phyloP scores from a whole-genome alignment of 2,797 vertebrate genomes.

The Megaceryle alcyon region DNA sequence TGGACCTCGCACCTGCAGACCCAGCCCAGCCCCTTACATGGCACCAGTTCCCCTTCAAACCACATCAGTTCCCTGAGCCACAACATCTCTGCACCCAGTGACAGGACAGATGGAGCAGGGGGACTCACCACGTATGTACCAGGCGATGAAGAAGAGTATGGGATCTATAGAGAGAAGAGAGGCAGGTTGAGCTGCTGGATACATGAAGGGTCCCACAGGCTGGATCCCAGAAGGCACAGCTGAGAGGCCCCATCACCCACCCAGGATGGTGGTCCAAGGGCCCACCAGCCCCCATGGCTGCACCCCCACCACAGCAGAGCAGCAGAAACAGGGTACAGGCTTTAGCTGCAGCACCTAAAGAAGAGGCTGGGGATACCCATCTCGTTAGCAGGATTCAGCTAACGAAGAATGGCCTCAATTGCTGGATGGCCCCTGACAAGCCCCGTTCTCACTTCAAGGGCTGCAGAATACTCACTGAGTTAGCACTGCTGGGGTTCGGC shows the following conservation, averaged over 20 bases:
- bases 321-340: not conserved
- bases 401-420: not conserved
- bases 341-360: not conserved
- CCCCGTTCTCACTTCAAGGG: not conserved
- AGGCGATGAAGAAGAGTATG: constrained; percentile 98
- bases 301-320: not conserved
- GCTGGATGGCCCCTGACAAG: accelerated
- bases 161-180: constrained; percentile 86
- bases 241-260: accelerated
- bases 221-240: not conserved
- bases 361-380: not conserved
- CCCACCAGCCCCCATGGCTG: not conserved
- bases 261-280: not conserved
- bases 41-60: accelerated
- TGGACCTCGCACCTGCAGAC: not conserved
- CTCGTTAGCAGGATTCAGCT: not conserved
- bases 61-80: accelerated
- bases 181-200: not conserved
- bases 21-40: not conserved
- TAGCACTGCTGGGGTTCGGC: constrained; percentile 98
- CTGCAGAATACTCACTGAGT: constrained; percentile 88
- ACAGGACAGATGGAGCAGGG: not conserved
- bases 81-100: accelerated
- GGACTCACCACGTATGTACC: constrained; percentile 96
- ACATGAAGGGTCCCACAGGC: accelerated